These are phyloP conservation scores for Copidosoma floridanum DNA, from an alignment of 1,140 invertebrate genomes.

Conservation along the genomic window DNA sequence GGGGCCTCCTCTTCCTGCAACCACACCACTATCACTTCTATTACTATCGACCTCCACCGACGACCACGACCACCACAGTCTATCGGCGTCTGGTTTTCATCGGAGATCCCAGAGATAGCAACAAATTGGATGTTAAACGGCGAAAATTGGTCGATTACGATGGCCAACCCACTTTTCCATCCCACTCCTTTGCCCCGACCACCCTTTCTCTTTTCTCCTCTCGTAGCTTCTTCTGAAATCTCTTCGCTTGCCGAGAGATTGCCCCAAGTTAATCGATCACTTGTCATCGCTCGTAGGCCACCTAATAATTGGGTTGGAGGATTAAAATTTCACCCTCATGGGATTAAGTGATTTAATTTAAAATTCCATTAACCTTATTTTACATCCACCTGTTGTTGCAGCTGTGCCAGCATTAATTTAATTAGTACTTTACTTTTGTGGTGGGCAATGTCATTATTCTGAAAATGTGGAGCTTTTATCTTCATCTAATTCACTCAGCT, in stretches of 20 bases:
- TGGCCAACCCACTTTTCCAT: slow-evolving; percentile 18
- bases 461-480: too few relatives aligned
- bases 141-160: slow-evolving; percentile 50
- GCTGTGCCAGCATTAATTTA: slow-evolving; percentile 9
- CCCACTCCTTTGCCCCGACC: slow-evolving; percentile 13
- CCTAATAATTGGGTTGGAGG: slow-evolving; percentile 8
- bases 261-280: slow-evolving; percentile 23
- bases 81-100: slow-evolving; percentile 23
- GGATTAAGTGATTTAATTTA: slow-evolving; percentile 3
- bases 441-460: too few relatives aligned
- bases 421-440: too few relatives aligned
- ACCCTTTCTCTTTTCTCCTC: slow-evolving; percentile 38
- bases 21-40: too few relatives aligned
- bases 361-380: slow-evolving; percentile 5
- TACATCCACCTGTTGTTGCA: not conserved
- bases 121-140: slow-evolving; percentile 51
- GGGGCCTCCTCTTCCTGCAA: too few relatives aligned
- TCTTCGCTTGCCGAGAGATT: slow-evolving; percentile 36
- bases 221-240: slow-evolving; percentile 28
- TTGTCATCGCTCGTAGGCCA: slow-evolving; percentile 15
- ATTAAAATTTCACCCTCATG: slow-evolving; percentile 15
- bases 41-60: too few relatives aligned
- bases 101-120: slow-evolving; percentile 37
- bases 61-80: slow-evolving; percentile 4
- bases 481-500: too few relatives aligned